A percentile compares a stretch with the other conserved stretches of the same genome.
These are phyloP conservation scores for Chelonia mydas DNA, from an alignment of 2,797 vertebrate genomes.

Conservation along the genomic window DNA sequence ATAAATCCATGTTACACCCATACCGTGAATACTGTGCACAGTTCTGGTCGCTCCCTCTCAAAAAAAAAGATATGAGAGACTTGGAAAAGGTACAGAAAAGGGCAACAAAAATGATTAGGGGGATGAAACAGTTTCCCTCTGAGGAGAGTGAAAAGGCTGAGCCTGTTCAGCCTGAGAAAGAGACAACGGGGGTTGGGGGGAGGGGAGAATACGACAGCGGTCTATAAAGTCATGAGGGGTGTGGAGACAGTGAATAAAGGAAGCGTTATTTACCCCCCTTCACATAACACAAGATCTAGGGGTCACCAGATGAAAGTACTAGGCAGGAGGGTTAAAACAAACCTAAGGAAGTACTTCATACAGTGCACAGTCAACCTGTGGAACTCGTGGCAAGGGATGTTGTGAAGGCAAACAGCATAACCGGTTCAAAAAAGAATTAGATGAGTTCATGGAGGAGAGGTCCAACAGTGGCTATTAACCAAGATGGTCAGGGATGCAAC, in stretches of 20 bases:
- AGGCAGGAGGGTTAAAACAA: not conserved
- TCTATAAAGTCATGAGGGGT: not conserved
- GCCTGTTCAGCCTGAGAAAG: not conserved
- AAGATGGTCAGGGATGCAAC: not conserved
- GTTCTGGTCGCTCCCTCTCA: not conserved
- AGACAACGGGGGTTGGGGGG: not conserved
- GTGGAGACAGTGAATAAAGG: not conserved
- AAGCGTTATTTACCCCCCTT: not conserved
- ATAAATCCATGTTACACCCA: not conserved
- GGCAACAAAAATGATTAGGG: not conserved
- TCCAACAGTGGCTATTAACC: not conserved
- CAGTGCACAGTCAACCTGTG: not conserved
- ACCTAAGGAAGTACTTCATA: not conserved
- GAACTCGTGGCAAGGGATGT: not conserved
- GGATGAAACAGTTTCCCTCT: not conserved
- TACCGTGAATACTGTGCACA: not conserved
- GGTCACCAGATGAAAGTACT: not conserved
- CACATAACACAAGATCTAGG: not conserved
- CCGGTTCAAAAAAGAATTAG: not conserved
- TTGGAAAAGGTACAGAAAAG: not conserved
- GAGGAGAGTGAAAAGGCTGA: not conserved
- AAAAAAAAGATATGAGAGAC: not conserved
- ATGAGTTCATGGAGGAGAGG: not conserved
- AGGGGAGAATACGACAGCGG: not conserved
- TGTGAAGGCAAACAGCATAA: not conserved